Evolutionary conservation across 2,113 vertebrate genomes (phyloP).

Genomic region (Oncorhynchus nerka): DNA sequence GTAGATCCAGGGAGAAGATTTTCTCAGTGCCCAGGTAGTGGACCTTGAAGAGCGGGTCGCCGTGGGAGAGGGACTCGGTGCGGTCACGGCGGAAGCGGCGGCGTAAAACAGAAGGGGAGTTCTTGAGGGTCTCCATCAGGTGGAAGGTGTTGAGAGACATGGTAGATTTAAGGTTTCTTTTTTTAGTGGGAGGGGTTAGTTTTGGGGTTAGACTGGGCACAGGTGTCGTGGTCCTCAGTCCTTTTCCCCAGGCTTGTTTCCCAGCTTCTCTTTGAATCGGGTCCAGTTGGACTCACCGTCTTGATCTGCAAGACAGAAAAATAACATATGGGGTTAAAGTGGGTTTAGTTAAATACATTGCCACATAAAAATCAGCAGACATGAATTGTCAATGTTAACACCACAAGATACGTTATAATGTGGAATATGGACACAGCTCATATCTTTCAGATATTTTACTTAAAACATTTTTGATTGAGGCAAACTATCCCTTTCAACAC

Average conservation of each 20-base stretch:
- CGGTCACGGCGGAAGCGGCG: slow-evolving; percentile 74
- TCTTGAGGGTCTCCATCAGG: slow-evolving; percentile 77
- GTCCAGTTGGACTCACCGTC: slow-evolving; percentile 49
- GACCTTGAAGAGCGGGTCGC: slow-evolving; percentile 79
- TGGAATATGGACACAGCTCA: too few species aligned
- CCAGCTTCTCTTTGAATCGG: slow-evolving; percentile 36
- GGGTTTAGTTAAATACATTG: neutral
- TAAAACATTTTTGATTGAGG: too few species aligned
- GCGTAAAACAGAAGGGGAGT: slow-evolving; percentile 75
- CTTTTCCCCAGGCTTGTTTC: slow-evolving; percentile 11
- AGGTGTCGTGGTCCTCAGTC: slow-evolving; percentile 27
- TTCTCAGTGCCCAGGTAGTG: slow-evolving; percentile 79
- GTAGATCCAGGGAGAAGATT: slow-evolving; percentile 77
- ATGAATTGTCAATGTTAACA: neutral
- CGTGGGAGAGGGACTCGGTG: slow-evolving; percentile 75
- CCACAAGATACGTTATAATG: neutral
- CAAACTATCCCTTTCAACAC: too few species aligned
- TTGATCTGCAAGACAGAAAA: slow-evolving; percentile 47
- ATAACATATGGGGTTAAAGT: neutral
- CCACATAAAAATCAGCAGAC: neutral
- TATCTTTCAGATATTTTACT: too few species aligned
- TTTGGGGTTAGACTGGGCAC: neutral
- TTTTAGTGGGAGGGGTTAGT: slow-evolving; percentile 1
- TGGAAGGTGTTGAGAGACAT: slow-evolving; percentile 75
- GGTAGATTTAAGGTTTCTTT: slow-evolving; percentile 3